Evolutionary conservation across 2,797 vertebrate species (phyloP).

Genomic region (Acanthurus lineatus): DNA sequence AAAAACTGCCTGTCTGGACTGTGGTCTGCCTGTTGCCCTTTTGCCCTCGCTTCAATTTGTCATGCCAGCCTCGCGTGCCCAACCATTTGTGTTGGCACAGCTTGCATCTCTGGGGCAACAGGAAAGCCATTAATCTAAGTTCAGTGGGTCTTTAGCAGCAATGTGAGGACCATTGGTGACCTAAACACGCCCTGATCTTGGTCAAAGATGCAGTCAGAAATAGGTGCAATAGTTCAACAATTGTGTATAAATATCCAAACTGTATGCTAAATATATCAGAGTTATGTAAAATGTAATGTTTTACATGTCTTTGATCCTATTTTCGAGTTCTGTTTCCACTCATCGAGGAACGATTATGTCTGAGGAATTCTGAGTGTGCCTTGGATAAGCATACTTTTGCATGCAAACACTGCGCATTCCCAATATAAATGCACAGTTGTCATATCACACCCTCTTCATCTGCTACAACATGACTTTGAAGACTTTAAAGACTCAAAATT

Average conservation of each 20-base stretch:
- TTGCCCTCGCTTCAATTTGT: conserved; percentile 66
- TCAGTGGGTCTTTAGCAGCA: conserved; percentile 66
- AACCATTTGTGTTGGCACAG: conserved; percentile 80
- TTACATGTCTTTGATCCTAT: conserved; percentile 30
- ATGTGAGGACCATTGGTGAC: conserved; percentile 60
- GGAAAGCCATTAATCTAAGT: conserved; percentile 74
- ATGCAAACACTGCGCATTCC: conserved; percentile 12
- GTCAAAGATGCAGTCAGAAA: conserved; percentile 57
- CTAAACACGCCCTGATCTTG: conserved; percentile 55
- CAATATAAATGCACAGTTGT: conserved; percentile 19
- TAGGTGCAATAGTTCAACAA: conserved; percentile 36
- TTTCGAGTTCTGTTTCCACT: conserved; percentile 29
- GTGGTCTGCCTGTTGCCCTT: conserved; percentile 59
- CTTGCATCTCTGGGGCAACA: conserved; percentile 65
- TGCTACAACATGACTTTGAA: conserved; percentile 12
- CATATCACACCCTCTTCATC: conserved; percentile 9
- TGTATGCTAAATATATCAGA: conserved; percentile 33
- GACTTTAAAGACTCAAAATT: conserved; percentile 18
- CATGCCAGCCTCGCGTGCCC: conserved; percentile 69
- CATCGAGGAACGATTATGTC: conserved; percentile 1
- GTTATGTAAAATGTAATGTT: conserved; percentile 31
- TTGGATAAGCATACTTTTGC: conserved; percentile 1
- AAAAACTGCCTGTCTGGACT: conserved; percentile 47
- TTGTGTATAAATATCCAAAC: conserved; percentile 51
- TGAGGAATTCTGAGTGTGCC: conserved; percentile 8